Base-by-base conservation (phyloP, 2,113 vertebrate species). In the Cyphomyrus discorhynchus region DNA sequence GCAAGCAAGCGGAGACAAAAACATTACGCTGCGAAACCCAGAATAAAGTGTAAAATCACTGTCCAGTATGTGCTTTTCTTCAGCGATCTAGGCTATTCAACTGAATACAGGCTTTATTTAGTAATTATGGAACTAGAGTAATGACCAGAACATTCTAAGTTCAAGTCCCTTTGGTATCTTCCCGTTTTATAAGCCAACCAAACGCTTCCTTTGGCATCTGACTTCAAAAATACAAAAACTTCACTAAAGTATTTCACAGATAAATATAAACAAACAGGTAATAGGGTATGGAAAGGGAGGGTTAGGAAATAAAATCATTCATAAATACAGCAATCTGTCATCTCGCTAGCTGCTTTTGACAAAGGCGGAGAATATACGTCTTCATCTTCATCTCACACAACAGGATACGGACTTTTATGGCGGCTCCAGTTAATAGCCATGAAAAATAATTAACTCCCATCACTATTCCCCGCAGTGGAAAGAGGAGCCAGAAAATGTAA, bases 401-500 rank as follows among this genome's bases (percentile, higher is more conserved):
- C 92, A 93, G 46, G 90, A 89, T 88, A 93, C 92, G 90, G 92
- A 93, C 94, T 94, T 95, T 92, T 94, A 94, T 89, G 93, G 91
- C 92, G 92, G 92, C 91, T 93, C 90, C 58, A 92, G 92, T 91
- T 93, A 94, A 92, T 94, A 93, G 90, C 31, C 62, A 89, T 77
- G 66, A 89, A 70, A 50, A 89, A 94, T 94, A 94, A 95, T 95
- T 93, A 95, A 95, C 92, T 93, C 53, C 90, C 50, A 53, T 50
- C 17, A 35, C 90, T 49, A 84, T 83, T 88, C 27, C 42, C 90
- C 5, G 80, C 70, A 90, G 92, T 90, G 92, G 88, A 90, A 91
- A 92, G 91, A 91, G 91, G 93, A 94, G 92, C 92, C 90, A 62
- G 92, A 91, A 93, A 95, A 94, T 93, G 93, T 93, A 92, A 95